These are phyloP conservation scores for Rhabditoides inermis DNA, from an alignment of 2,888 invertebrate species.

Conservation along the genomic window DNA sequence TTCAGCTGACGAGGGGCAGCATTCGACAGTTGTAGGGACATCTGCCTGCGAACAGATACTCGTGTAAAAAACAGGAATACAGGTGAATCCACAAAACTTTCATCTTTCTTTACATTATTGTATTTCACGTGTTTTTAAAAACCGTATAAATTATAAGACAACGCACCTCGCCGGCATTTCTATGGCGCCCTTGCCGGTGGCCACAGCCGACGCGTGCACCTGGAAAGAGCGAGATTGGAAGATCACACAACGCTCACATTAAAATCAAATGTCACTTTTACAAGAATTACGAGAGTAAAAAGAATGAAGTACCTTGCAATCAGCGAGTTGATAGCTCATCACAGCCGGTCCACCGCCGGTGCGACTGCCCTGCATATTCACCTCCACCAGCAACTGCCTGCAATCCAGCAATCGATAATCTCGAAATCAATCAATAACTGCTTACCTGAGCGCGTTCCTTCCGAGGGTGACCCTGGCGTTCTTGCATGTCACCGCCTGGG, in stretches of 20 bases:
- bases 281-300: too few species aligned
- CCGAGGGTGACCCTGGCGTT: slow-evolving; percentile 29
- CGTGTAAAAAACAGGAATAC: not conserved
- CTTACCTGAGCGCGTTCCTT: slow-evolving; percentile 22
- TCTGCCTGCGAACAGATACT: slow-evolving; percentile 9
- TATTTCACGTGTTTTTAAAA: not conserved
- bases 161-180: slow-evolving; percentile 26
- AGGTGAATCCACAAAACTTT: not conserved
- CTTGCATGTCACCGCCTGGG: slow-evolving; percentile 22
- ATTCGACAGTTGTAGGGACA: slow-evolving; percentile 30
- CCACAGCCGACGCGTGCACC: slow-evolving; percentile 13
- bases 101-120: not conserved
- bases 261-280: too few species aligned
- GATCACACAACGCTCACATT: too few species aligned
- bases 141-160: not conserved
- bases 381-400: slow-evolving; percentile 28
- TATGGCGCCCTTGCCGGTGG: slow-evolving; percentile 23
- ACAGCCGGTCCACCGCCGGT: slow-evolving; percentile 15
- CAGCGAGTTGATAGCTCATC: slow-evolving; percentile 17
- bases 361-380: slow-evolving; percentile 13
- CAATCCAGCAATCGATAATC: too few species aligned
- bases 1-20: slow-evolving; percentile 33
- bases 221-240: too few species aligned
- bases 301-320: slow-evolving; percentile 23
- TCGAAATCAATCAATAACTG: not conserved